A percentile compares a stretch with the other conserved stretches of the same genome.
These are phyloP conservation scores for Hirudinaria manillensis DNA, from an alignment of 2,888 invertebrate genomes.

Conservation along the genomic window DNA sequence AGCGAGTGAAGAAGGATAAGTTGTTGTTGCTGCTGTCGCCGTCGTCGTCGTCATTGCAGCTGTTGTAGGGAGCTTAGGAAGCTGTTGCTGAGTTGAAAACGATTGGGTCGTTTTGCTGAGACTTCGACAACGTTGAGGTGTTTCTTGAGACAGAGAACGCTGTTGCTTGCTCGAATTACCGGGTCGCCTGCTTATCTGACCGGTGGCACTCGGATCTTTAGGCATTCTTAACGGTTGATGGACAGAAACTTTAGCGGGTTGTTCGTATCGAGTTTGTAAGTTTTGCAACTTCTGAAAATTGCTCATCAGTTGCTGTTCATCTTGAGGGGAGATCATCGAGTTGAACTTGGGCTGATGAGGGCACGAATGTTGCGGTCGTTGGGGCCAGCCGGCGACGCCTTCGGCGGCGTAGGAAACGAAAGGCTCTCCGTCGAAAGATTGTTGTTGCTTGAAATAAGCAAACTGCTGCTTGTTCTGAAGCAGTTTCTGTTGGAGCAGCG, in stretches of 20 bases:
- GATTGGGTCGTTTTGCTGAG: not conserved
- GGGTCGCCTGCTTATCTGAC: not conserved
- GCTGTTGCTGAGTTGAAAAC: not conserved
- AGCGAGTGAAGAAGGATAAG: constrained; percentile 17
- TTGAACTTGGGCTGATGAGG: not conserved
- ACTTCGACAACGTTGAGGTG: not conserved
- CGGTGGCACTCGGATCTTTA: not conserved
- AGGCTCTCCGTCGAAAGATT: not conserved
- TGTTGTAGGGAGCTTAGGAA: too few species aligned
- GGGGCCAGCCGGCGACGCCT: not conserved
- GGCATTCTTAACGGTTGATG: not conserved
- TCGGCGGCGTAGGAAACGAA: not conserved
- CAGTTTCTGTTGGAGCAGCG: constrained; percentile 4
- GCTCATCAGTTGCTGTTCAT: constrained; percentile 16
- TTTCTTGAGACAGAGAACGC: not conserved
- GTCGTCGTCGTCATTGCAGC: constrained; percentile 25
- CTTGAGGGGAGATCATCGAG: not conserved
- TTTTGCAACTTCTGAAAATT: not conserved
- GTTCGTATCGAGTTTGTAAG: not conserved
- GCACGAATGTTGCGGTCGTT: not conserved
- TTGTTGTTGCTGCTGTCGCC: constrained; percentile 13
- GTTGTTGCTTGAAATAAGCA: not conserved
- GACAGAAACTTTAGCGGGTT: not conserved
- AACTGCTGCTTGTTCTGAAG: constrained; percentile 10
- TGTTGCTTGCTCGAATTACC: not conserved